Base-by-base conservation (phyloP, 2,113 vertebrate species). In the Myrmecophaga tridactyla region DNA sequence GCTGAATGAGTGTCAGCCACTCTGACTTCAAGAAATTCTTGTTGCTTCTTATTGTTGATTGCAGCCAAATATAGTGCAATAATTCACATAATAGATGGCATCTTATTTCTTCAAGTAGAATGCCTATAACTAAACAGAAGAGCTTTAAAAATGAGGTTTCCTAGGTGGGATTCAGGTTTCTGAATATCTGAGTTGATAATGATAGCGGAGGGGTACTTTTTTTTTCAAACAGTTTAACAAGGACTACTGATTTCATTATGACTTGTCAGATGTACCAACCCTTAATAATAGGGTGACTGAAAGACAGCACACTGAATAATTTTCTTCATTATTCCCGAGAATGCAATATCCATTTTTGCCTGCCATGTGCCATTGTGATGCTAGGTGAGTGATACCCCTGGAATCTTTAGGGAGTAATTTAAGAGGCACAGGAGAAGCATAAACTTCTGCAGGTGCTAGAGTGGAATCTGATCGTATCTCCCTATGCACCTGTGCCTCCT, bases 21-120 rank as follows among this genome's bases (percentile, higher is more conserved):
- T 94, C 67, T 69, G 88, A 60, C 51, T 86, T 85, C 70, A 46
- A 92, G 56, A 58, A 53, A 83, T 93, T 91, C 75, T 86, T 80
- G 6, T 75, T 77, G 10, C 63, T n/a, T n/a, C n/a, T n/a, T n/a
- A n/a, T n/a, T n/a, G n/a, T n/a, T 70, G 72, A 51, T 41, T 69
- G 7, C 34, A 97, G 69, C 20, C 29, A 63, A 60, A 46, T 20
- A 43, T 17, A 92, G 60, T 60, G 46, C 46, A 31, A 89, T 86
- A 70, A 92, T 36, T 90, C 34, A 43, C 23, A 58, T 1, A 65
- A 25, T 20, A 72, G n/a, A 58, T 72, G 70, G 12, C 14, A 82
- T 94, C 90, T 96, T 62, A 80, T n/a, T n/a, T 90, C 56, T 31
- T 85, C 27, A 91, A 80, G n/a, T 81, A 69, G 7, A 89, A 20